Conservation (phyloP, 2,797 vertebrate genomes). For the Setipinna tenuifilis region DNA sequence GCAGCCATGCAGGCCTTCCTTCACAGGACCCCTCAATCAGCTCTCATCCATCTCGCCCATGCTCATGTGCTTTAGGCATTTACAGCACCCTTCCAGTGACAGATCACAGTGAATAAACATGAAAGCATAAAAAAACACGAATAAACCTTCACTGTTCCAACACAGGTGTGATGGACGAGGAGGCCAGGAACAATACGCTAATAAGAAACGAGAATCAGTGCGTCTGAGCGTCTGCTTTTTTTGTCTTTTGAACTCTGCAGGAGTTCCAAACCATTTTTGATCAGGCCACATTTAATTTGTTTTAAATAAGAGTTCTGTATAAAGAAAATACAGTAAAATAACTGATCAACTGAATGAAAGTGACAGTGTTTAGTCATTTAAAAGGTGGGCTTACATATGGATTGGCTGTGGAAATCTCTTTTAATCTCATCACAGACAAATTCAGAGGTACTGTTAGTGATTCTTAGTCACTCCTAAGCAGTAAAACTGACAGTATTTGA, state of each 20-base stretch:
- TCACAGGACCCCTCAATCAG: slow-evolving; percentile 69
- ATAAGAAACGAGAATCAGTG: slow-evolving; percentile 33
- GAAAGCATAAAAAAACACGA: slow-evolving; percentile 38
- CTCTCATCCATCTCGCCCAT: slow-evolving; percentile 48
- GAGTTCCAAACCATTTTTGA: no score
- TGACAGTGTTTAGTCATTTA: no score
- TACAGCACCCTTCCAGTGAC: slow-evolving; percentile 66
- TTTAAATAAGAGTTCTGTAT: not conserved
- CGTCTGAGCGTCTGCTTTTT: slow-evolving; percentile 39
- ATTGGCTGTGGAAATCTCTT: no score
- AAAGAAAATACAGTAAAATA: not conserved
- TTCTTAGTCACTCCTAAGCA: no score
- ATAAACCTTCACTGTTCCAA: not conserved
- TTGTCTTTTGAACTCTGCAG: not conserved
- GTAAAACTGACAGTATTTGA: no score
- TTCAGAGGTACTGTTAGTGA: no score
- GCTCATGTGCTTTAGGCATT: slow-evolving; percentile 66
- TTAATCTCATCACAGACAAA: no score
- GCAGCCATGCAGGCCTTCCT: not conserved
- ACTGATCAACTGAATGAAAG: no score
- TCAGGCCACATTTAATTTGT: no score
- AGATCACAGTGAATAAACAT: slow-evolving; percentile 76
- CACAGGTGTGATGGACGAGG: slow-evolving; percentile 38
- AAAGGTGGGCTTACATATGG: no score
- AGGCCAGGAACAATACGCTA: not conserved